A percentile compares a stretch with the other conserved stretches of the same genome.
phyloP scores from a whole-genome alignment of 2,113 vertebrate species.

The Peucedramus taeniatus region DNA sequence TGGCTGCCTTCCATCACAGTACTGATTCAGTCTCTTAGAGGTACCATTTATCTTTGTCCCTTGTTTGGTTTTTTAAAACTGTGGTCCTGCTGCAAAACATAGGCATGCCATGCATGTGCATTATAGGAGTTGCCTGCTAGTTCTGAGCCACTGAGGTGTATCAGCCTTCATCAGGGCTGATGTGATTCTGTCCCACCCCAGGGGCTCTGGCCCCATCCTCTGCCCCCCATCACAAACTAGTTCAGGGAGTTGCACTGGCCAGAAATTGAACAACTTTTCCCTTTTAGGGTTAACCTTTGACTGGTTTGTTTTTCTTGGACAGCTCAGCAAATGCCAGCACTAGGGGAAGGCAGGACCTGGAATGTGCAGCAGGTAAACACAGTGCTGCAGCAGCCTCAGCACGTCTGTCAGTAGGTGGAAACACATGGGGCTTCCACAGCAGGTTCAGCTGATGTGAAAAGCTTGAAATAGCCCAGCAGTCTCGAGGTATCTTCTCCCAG shows the following conservation, averaged over 20 bases:
- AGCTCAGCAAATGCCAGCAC: background rate
- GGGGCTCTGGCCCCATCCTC: background rate
- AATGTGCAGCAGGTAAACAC: background rate
- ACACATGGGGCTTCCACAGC: background rate
- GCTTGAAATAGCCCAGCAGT: background rate
- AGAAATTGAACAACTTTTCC: background rate
- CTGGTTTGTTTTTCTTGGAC: background rate
- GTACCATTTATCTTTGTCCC: background rate
- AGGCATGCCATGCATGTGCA: fast-evolving
- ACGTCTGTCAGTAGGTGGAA: background rate
- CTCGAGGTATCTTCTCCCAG: background rate
- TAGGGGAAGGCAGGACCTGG: background rate
- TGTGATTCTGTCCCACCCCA: background rate
- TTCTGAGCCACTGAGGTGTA: background rate
- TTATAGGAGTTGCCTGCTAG: background rate
- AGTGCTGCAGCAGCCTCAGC: background rate
- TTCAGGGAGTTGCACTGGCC: background rate
- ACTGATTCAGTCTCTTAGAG: background rate
- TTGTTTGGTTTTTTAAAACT: background rate
- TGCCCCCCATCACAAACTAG: background rate
- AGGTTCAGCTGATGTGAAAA: background rate
- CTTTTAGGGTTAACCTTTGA: background rate
- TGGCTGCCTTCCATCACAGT: background rate
- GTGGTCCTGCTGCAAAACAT: background rate
- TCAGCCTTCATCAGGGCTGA: background rate